Evolutionary conservation across 2,888 invertebrate species (phyloP).

Genomic region (Stenolophus ochropezus): DNA sequence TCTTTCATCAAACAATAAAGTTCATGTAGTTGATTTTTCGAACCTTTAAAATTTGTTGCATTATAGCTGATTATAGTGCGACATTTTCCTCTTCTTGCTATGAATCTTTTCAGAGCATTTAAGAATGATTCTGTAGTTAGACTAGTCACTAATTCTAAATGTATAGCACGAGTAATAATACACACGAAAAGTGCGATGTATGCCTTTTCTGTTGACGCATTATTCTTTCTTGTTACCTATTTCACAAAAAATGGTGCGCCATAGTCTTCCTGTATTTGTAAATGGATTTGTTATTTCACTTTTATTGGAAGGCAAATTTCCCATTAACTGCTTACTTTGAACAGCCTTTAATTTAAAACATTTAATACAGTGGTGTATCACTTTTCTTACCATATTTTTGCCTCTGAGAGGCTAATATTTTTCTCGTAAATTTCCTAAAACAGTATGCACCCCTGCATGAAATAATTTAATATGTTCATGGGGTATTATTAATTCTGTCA

Average conservation of each 20-base stretch:
- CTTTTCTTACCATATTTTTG: constrained; percentile 52
- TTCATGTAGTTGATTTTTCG: background rate
- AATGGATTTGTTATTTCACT: background rate
- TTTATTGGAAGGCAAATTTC: background rate
- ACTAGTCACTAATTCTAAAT: background rate
- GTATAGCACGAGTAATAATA: background rate
- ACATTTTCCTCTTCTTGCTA: background rate
- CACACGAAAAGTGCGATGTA: background rate
- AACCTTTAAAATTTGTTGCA: constrained; percentile 4
- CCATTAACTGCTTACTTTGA: background rate
- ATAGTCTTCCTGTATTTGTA: background rate
- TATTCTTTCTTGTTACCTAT: background rate
- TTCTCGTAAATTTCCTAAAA: background rate
- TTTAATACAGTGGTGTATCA: constrained; percentile 50
- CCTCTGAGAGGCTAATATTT: constrained; percentile 61
- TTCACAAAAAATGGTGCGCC: background rate
- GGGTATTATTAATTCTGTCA: background rate
- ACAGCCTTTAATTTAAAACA: constrained; percentile 20
- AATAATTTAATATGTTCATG: background rate
- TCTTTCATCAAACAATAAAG: no score
- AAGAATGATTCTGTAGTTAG: constrained; percentile 1
- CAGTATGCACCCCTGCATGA: background rate
- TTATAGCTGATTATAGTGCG: background rate
- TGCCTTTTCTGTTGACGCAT: background rate
- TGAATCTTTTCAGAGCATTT: background rate